Percentiles rank a stretch among this genome's conserved stretches.
phyloP scores from a whole-genome alignment of 2,797 vertebrate genomes.

The Schizopygopsis malacanthus region DNA sequence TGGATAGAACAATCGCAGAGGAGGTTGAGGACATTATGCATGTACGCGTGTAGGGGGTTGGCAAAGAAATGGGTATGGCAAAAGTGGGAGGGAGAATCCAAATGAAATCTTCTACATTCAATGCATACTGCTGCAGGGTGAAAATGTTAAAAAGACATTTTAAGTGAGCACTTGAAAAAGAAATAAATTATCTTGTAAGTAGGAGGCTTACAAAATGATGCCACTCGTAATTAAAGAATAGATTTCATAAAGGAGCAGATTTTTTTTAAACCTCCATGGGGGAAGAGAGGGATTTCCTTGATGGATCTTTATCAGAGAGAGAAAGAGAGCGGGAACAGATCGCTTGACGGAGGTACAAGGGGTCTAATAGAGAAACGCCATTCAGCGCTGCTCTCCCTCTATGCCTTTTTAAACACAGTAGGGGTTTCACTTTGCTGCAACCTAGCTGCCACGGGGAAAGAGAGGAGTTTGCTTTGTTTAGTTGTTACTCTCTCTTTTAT shows the following conservation, averaged over 20 bases:
- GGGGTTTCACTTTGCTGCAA: constrained; percentile 56
- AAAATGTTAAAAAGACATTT: constrained; percentile 64
- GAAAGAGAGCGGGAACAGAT: constrained; percentile 17
- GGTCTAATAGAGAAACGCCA: constrained; percentile 56
- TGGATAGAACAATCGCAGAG: constrained; percentile 65
- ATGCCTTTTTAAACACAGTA: constrained; percentile 49
- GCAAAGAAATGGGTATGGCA: constrained; percentile 39
- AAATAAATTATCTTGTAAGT: constrained; percentile 68
- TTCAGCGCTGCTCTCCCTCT: constrained; percentile 51
- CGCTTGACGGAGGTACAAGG: constrained; percentile 49
- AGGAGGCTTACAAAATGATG: constrained; percentile 61
- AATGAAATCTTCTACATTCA: constrained; percentile 69
- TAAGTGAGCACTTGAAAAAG: constrained; percentile 68
- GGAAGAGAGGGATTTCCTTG: constrained; percentile 48
- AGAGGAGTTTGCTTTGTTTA: constrained; percentile 48
- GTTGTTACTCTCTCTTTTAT: constrained; percentile 35
- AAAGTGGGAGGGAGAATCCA: constrained; percentile 52
- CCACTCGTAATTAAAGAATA: constrained; percentile 66
- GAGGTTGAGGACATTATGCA: constrained; percentile 43
- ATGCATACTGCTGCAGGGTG: constrained; percentile 60
- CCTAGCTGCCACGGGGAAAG: constrained; percentile 43
- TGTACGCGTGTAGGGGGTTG: constrained; percentile 43
- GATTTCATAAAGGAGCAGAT: constrained; percentile 58
- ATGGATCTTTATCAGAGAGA: constrained; percentile 52
- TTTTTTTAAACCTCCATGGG: constrained; percentile 15